These are phyloP conservation scores for Epizoanthus stellaris DNA, from an alignment of 92 coral and sea anemone species.

Conservation along the genomic window DNA sequence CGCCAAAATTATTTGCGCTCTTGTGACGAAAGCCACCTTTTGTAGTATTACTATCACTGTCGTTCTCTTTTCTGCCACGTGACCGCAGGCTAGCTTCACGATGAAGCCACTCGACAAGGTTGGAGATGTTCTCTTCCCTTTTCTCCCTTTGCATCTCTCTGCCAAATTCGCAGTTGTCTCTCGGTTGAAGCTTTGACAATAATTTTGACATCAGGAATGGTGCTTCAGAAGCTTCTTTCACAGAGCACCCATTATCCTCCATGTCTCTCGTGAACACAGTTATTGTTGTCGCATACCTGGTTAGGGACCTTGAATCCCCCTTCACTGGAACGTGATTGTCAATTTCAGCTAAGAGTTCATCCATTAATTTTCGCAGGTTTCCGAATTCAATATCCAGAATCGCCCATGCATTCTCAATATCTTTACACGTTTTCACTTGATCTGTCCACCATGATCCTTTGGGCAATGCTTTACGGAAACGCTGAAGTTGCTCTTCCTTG, in stretches of 20 bases:
- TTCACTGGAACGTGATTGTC: constrained; percentile 54
- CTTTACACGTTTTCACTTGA: constrained; percentile 62
- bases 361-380: constrained; percentile 66
- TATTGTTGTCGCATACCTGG: constrained; percentile 58
- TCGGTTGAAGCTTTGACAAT: constrained; percentile 56
- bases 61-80: constrained; percentile 55
- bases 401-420: constrained; percentile 62
- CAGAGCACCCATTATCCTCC: constrained; percentile 67
- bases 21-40: constrained; percentile 13
- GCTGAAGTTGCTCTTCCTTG: constrained; percentile 71
- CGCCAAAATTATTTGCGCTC: constrained; percentile 22
- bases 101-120: constrained; percentile 62
- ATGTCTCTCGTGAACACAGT: constrained; percentile 57
- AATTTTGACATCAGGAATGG: constrained; percentile 59
- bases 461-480: constrained; percentile 73
- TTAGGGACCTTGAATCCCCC: constrained; percentile 62
- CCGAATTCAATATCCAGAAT: constrained; percentile 72
- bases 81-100: constrained; percentile 67
- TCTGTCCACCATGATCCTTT: constrained; percentile 63
- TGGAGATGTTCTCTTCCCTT: constrained; percentile 58
- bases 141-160: constrained; percentile 57
- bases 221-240: constrained; percentile 48
- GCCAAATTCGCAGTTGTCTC: constrained; percentile 61
- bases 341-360: constrained; percentile 56
- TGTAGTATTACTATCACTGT: not conserved